Base-by-base conservation (phyloP, 1,140 invertebrate species). In the Pseudoatta argentina region DNA sequence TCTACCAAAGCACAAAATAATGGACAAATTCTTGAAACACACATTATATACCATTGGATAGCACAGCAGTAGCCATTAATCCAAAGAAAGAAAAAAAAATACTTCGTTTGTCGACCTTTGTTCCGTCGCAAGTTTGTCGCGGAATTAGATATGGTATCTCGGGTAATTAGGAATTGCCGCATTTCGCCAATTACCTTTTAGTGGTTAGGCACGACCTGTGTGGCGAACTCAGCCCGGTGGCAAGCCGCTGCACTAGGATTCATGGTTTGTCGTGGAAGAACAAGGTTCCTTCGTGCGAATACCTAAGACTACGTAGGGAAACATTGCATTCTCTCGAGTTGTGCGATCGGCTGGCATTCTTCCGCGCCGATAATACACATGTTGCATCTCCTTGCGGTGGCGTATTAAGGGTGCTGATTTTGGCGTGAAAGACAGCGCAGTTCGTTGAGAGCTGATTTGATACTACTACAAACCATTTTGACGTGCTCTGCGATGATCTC, bases 131-230 rank as follows among this genome's bases (percentile, higher is more conserved):
- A 75, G 79, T 87, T 85, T 79, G 89, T 91, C 81, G 79, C 66
- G 86, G 55, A 81, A 91, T 91, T 91, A 89, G 86, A 67, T 77
- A 78, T 86, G 77, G 87, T 82, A 87, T 89, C 77, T 83, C 39
- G n/a, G 59, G 77, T 91, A 91, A 91, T 90, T 90, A 91, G 77
- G 72, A 44, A 90, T 91, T 88, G 90, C 89, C 87, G 88, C 86
- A 85, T 90, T 90, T 90, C 81, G 86, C 88, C 93, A 93, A 93
- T 93, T 93, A 93, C 88, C 87, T 73, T 73, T 69, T 77, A 59
- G 79, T 79, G 88, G 88, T 90, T 91, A 91, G 89, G 79, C 87
- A 88, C 91, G 89, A 93, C 92, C 89, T 92, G 92, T 92, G 92
- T 92, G 92, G 92, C 91, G 88, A 91, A 86, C 86, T 88, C 53